Conservation (phyloP, 2,797 vertebrate species). For the Danio tinwini region DNA sequence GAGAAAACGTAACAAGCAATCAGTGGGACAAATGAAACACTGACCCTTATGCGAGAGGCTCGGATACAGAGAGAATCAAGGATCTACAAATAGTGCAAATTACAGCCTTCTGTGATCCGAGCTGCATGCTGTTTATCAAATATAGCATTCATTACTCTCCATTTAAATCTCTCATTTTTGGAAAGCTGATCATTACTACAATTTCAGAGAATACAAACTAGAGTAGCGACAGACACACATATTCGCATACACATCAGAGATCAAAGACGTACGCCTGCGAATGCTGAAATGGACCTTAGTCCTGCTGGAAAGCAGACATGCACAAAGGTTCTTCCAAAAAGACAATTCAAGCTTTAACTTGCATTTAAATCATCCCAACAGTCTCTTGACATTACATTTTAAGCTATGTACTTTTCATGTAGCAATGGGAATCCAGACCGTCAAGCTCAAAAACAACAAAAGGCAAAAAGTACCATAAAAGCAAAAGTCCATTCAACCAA, state of each 20-base stretch:
- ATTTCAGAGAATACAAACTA: slow-evolving; percentile 36
- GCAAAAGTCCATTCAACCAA: background rate
- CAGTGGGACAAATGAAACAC: slow-evolving; percentile 79
- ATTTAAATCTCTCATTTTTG: slow-evolving; percentile 54
- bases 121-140: slow-evolving; percentile 51
- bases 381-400: background rate
- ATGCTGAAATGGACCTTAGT: slow-evolving; percentile 44
- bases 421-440: background rate
- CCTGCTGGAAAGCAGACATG: background rate
- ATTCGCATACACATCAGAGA: slow-evolving; percentile 41
- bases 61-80: slow-evolving; percentile 32
- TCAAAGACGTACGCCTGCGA: slow-evolving; percentile 53
- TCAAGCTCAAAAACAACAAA: background rate
- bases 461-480: background rate
- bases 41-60: slow-evolving; percentile 64
- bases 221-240: slow-evolving; percentile 11
- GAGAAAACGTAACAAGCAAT: slow-evolving; percentile 70
- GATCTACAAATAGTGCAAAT: slow-evolving; percentile 48
- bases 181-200: slow-evolving; percentile 51
- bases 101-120: slow-evolving; percentile 42
- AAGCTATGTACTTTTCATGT: background rate
- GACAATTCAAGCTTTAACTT: background rate
- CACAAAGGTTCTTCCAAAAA: background rate
- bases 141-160: slow-evolving; percentile 54
- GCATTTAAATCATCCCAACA: background rate